Evolutionary conservation across 2,888 invertebrate species (phyloP).

Genomic region (Stenchaetothrips biformis): DNA sequence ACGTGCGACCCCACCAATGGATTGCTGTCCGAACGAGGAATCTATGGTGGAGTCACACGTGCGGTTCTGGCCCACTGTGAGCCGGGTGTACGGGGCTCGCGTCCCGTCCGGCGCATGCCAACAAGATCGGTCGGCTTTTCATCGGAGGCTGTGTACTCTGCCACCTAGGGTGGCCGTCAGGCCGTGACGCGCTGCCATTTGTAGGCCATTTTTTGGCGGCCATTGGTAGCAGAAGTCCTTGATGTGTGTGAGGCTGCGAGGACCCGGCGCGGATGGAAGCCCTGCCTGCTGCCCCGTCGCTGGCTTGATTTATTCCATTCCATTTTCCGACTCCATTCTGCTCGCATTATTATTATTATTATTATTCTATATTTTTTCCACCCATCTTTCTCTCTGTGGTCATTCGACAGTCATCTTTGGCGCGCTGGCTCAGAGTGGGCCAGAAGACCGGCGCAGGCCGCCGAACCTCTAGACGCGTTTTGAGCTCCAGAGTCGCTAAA

Average conservation of each 20-base stretch:
- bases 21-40: no score
- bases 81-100: no score
- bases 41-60: no score
- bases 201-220: not conserved
- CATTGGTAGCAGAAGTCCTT: not conserved
- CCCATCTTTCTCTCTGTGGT: conserved; percentile 16
- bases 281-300: not conserved
- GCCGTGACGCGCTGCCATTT: no score
- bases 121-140: no score
- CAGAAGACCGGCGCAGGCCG: not conserved
- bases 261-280: not conserved
- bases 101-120: no score
- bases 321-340: not conserved
- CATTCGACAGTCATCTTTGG: not conserved
- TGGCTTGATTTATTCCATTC: not conserved
- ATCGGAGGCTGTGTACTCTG: no score
- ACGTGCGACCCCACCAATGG: no score
- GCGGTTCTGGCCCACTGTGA: no score
- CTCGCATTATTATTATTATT: not conserved
- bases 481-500: no score
- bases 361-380: not conserved
- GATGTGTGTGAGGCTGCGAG: not conserved
- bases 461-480: no score
- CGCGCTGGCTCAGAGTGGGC: not conserved
- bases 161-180: no score